Evolutionary conservation across 2,797 vertebrate genomes (phyloP), one percentile per base, ranked within the genome.

Genomic region (Gymnocypris eckloni): DNA sequence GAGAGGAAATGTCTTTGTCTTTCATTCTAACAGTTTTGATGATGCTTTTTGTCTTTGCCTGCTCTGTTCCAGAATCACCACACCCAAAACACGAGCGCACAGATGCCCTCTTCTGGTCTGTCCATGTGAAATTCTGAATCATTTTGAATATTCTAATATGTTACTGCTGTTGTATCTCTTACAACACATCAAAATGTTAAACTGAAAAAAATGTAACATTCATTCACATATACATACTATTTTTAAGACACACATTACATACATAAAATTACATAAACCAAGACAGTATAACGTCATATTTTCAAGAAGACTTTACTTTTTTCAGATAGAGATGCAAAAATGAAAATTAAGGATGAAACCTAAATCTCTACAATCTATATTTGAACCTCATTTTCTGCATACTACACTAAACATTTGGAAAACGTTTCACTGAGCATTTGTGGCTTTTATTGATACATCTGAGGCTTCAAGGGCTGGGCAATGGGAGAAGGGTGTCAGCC

Each of bases 401-500:
- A 61, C 20, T n/a, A 10, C 52, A n/a, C 6, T 41, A 41, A 9
- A 41, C 37, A 41, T 8, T 41, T 59, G 12, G 0, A 66, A 50
- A 66, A 28, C 0, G 10, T 50, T 69, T 84, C 16, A 78, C 15
- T 84, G 45, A 67, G 39, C 69, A 69, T 78, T 15, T 39, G 1
- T 52, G 43, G 52, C 13, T 66, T n/a, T 72, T 28, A 66, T 64
- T 37, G 43, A 66, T 48, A 48, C 56, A 59, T 41, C 56, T 81
- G 84, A 85, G 28, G 88, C 37, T n/a, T 92, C 91, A 84, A 90
- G 90, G 50, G 91, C 52, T 83, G 87, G 88, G 86, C 89, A 90
- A 11, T 89, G 87, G 20, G 93, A 86, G 86, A 90, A 93, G 11
- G 93, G 87, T 16, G 91, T 79, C 80, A 94, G 56, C 93, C 93